Base-by-base conservation (phyloP, 2,113 vertebrate genomes). In the Cavia aperea region DNA sequence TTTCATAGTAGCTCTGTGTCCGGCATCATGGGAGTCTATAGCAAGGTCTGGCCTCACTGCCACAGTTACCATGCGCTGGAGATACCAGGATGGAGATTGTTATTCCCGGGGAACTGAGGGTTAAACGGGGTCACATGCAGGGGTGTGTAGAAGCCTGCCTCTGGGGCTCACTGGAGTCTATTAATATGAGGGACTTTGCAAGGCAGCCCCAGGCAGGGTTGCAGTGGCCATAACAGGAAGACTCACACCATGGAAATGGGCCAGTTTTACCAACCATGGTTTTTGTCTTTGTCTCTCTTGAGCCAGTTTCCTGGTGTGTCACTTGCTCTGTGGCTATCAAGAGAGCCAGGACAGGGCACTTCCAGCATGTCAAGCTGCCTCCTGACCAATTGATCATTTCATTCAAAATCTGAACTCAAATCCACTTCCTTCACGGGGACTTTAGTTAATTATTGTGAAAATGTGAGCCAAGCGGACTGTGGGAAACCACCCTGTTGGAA, bases 231-330 rank as follows among this genome's bases (percentile, higher is more conserved):
- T 13, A 26, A 63, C 81, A 33, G 79, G 39, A 93, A 21, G 66
- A 92, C 72, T 92, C 81, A 87, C 33, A 89, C 72, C 56, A n/a
- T 14, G 21, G 62, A 68, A 95, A 90, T 14, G 60, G 60, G 56
- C 86, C 88, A 88, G 43, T n/a, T 60, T 72, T 70, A 63, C 43
- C 81, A 39, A 88, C 49, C 68, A 82, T 33, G 26, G 49, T 15
- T 85, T 93, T 88, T 36, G n/a, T 70, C 11, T 21, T 24, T 33
- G 49, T 31, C 0, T 39, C 3, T 14, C 73, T 68, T 26, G n/a
- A 91, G 12, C 58, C 56, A 46, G 54, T 81, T 68, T 90, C 31
- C 62, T 49, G 56, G 21, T 21, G 2, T 31, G 23, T 75, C n/a
- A 33, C 72, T 62, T 78, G 31, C 24, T 78, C 70, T 43, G 8